Evolutionary conservation across 2,888 invertebrate species (phyloP), one percentile per base, ranked within the genome.

Genomic region (Trichacis sp.): DNA sequence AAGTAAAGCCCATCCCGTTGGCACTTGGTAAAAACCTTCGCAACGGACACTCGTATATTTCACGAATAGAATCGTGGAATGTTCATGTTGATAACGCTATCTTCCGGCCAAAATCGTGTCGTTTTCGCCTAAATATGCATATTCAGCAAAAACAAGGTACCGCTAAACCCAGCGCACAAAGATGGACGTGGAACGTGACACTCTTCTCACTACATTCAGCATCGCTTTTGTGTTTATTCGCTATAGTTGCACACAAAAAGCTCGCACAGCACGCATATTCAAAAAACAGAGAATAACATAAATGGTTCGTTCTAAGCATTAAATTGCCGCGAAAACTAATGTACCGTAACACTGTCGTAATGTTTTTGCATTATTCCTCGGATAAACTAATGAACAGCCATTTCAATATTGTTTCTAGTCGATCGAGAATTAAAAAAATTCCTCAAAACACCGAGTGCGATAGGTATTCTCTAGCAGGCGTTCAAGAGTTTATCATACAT

Each of bases 141-240:
- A 43, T 19, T 9, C 43, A 43, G 43, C 43, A 43, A 33, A 33
- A 43, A 15, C 18, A 11, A 15, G 19, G 1, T 8, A 18, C n/a
- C 14, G 11, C 19, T 43, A 43, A 43, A 11, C 19, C 43, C 9
- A 43, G 43, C 9, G 18, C 19, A 8, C 14, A 19, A 17, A 43
- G 43, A 43, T 43, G 19, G 19, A 43, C 43, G 43, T 19, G 2
- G 43, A 43, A 43, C 43, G 43, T 43, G 43, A 43, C 43, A 43
- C 43, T 43, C 9, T 19, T 43, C 43, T 43, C 18, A 17, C 15
- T 14, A 14, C 15, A 2, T 42, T 42, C 17, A 42, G 15, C 8
- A 2, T 2, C 8, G 42, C 15, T 42, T 42, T 42, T 42, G 8
- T 15, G 15, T 15, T 15, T 17, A 15, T 15, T 15, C 17, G 8